Base-by-base conservation (phyloP, 37 sponge, comb jelly and placozoan genomes). In the Lycopodina hypogea region DNA sequence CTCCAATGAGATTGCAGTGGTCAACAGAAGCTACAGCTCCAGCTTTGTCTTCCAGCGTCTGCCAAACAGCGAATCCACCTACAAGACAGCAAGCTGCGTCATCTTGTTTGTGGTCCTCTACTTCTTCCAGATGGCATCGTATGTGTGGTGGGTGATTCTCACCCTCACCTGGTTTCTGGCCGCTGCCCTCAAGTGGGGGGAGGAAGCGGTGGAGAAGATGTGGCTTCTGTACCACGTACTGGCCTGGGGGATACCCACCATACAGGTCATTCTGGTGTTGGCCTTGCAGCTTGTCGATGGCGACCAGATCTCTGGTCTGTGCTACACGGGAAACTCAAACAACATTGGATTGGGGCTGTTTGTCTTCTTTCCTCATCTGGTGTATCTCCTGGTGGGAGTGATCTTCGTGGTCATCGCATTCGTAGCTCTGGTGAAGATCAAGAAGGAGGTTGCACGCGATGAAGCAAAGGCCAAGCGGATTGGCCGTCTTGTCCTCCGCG, bases 111-210 rank as follows among this genome's bases (percentile, higher is more conserved):
- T 94, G n/a, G 36, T 94, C 28, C 76, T 87, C 42, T 94, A 94
- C 68, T 94, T 69, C 75, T 81, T 85, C 38, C 81, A 81, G 42
- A 94, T 94, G 95, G 92, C 95, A 14, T 79, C 87, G 12, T 71
- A 74, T 12, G 35, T 88, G 33, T 91, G 95, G 95, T 96, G 93
- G 93, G 89, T 86, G 50, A 74, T 96, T 28, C 82, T 96, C 56
- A 93, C 94, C 29, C 68, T 96, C 62, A 93, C 94, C 19, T 96
- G 97, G 97, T 93, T 93, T 83, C 78, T 96, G 33, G 97, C 97
- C 24, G 94, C 97, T 14, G 77, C 86, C 7, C 80, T 96, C 42
- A 96, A 96, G 79, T 96, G 97, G 97, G 93, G 93, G 0, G 91
- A 93, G 42, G 97, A 96, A 69, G 93, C 97, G 2, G 90, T 96